Evolutionary conservation across 2,113 vertebrate genomes (phyloP), one percentile per base, ranked within the genome.

Genomic region (Acanthochromis polyacanthus): DNA sequence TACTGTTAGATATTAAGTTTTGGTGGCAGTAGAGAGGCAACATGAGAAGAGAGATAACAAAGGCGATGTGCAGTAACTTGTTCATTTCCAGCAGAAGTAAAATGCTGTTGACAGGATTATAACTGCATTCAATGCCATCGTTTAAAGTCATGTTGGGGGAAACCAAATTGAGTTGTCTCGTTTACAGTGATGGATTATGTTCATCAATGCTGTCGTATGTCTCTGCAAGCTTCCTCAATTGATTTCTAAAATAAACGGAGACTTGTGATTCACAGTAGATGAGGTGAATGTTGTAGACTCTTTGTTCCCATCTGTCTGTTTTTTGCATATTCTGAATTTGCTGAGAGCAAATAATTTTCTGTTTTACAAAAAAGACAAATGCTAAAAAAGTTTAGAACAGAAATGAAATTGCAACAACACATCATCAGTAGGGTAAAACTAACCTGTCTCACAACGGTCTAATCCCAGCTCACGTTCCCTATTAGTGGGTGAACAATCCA

Each of bases 141-240:
- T n/a, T 55, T 69, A 23, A 55, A 83, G 73, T 76, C 46, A 46
- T 22, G 25, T 12, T 60, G 57, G 60, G 40, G 10, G 51, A 53
- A 23, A 65, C 48, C 65, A 82, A 75, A 81, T 53, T 43, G 48
- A 58, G 32, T 45, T 75, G 74, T 70, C 73, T 75, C 48, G 57
- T 86, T 81, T 79, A 23, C 63, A 58, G 9, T 72, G 83, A 86
- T 80, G 73, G 72, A 86, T 84, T 52, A 38, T 50, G 50, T 80
- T 86, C 64, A 63, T 82, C 53, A 77, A 3, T 22, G 63, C 56
- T 55, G 60, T 63, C 53, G 43, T 45, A 25, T 52, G 78, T 23
- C 23, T 79, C 77, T 67, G 46, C 45, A 40, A 67, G 62, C 58
- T 69, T 43, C 19, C 71, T 32, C 56, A 52, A 75, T 75, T 22